Conservation (phyloP, 2,797 vertebrate genomes). For the Gephyroberyx darwinii region DNA sequence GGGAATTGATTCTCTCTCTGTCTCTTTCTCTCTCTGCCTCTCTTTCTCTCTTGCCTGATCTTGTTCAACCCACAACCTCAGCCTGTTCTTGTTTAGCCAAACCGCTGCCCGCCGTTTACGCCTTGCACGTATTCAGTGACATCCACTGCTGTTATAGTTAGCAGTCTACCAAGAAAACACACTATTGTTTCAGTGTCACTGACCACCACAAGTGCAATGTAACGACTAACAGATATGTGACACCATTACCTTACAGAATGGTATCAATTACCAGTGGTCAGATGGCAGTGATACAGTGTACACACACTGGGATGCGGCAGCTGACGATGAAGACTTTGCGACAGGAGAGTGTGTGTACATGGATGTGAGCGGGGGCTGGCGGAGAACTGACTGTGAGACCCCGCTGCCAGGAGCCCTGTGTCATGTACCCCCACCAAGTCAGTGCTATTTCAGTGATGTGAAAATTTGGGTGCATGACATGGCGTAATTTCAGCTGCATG, state of each 20-base stretch:
- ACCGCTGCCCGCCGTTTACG: too few species aligned
- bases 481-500: background rate
- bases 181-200: background rate
- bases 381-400: conserved; percentile 83
- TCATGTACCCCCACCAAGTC: conserved; percentile 82
- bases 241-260: conserved; percentile 79
- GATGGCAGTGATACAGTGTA: conserved; percentile 89
- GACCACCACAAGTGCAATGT: conserved; percentile 9
- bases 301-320: conserved; percentile 87
- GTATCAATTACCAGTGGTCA: conserved; percentile 89
- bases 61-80: background rate
- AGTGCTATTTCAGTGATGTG: conserved; percentile 58
- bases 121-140: background rate
- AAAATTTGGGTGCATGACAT: background rate
- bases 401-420: conserved; percentile 88
- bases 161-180: background rate
- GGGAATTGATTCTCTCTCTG: conserved; percentile 22
- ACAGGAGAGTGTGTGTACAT: conserved; percentile 89
- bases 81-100: background rate
- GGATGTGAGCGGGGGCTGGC: conserved; percentile 88
- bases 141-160: background rate
- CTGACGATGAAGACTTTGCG: conserved; percentile 79
- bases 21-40: background rate
- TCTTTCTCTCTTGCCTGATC: conserved; percentile 1
- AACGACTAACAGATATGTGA: conserved; percentile 13